Base-by-base conservation (phyloP, 2,113 vertebrate species). In the Sorex fumeus region DNA sequence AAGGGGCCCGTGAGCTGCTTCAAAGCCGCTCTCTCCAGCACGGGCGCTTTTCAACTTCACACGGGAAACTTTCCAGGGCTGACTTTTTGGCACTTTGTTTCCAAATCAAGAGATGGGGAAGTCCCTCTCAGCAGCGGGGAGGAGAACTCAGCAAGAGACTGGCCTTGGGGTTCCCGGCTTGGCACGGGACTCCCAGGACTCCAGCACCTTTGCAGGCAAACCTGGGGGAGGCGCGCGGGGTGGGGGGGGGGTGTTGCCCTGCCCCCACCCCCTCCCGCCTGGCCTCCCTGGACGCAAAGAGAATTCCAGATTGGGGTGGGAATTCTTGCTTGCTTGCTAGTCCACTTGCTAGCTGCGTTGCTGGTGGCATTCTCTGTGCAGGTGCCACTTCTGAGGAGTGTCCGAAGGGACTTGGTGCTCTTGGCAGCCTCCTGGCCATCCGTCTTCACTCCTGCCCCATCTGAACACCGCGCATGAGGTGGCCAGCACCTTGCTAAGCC, bases 31-130 rank as follows among this genome's bases (percentile, higher is more conserved):
- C 98, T 98, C 96, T 97, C 87, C 97, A 93, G 97, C 92, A 95
- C 94, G 94, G 97, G 96, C 93, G 97, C 98, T 98, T 98, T 98
- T 97, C 96, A 98, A 98, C 98, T 98, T 98, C 98, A 97, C 96
- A 98, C 69, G 94, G 97, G 53, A 97, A 98, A 98, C 98, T 97
- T 98, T 98, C 97, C 98, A 96, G 96, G 97, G 96, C 97, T 96
- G 97, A 96, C 97, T 97, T 84, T 98, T 97, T 97, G 97, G 95
- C 96, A 96, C 97, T 97, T 96, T 96, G 94, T 98, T 98, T 97
- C 96, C 96, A 96, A 97, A 98, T 98, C 97, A 97, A 96, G 97
- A 97, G 97, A 93, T 96, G 97, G 97, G 95, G 98, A 97, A 98
- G 97, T 96, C 97, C 97, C 96, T 91, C 78, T 92, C 93, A 97